Base-by-base conservation (phyloP, 2,888 invertebrate species). In the Odontomyia ornata region DNA sequence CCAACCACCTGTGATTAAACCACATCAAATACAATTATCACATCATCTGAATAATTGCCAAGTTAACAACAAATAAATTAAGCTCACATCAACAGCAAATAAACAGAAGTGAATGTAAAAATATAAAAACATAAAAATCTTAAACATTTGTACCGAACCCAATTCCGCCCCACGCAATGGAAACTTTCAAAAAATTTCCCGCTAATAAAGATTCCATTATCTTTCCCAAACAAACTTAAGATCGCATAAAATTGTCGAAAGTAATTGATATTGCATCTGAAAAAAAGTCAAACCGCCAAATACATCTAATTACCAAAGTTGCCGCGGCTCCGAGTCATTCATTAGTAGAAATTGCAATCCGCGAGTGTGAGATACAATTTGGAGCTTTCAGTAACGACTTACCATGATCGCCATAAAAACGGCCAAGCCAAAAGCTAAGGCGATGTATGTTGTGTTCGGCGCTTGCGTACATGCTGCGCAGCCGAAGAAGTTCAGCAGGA, bases 401-500 rank as follows among this genome's bases (percentile, higher is more conserved):
- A 92, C 93, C 87, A 95, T 94, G 43, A 95, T 93, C 81, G 92
- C 90, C 79, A 93, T 92, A 83, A 93, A 95, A 77, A 96, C 93
- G n/a, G 92, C 89, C 64, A 97, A 89, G 60, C 97, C 97, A 85
- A 97, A 97, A 25, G 94, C 90, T 56, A 97, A 88, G 0, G 95
- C 91, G 81, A 96, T 94, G 82, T 93, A 91, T 18, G 88, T 87
- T 69, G 84, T 86, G 80, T 87, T 78, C 28, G 88, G 88, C 13
- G 88, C 81, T 82, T 89, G 89, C 76, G 92, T 88, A 82, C 92
- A 91, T 11, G 95, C 91, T 4, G 95, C 95, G 85, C 96, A 96
- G 2, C 95, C 97, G 82, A 97, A 94, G 85, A 97, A 92, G 84
- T 96, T 96, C 82, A 98, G 89, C 72, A 97, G 88, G 79, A 96